A percentile compares a stretch with the other conserved stretches of the same genome.
Conservation (phyloP, 2,888 invertebrate species). For the Bibio marci region DNA sequence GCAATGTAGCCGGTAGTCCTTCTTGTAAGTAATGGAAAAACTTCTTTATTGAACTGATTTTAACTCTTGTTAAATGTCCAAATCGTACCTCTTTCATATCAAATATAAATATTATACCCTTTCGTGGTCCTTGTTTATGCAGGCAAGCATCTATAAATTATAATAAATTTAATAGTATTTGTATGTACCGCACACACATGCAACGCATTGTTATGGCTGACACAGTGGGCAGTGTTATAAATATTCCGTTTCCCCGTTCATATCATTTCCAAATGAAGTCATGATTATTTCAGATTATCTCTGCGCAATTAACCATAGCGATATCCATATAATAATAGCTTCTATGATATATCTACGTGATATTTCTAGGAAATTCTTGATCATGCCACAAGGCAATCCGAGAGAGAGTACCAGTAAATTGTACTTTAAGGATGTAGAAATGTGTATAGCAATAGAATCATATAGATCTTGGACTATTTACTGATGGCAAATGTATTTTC, state of each 20-base stretch:
- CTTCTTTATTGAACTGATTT: conserved; percentile 38
- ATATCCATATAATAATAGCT: no score
- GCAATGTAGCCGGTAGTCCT: conserved; percentile 45
- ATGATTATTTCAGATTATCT: no score
- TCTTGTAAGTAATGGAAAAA: conserved; percentile 53
- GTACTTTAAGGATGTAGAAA: no score
- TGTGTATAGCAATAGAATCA: no score
- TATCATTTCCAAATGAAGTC: not conserved
- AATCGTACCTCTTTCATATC: conserved; percentile 47
- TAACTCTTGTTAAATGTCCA: conserved; percentile 39
- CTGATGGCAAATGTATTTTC: no score
- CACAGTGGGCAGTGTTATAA: not conserved
- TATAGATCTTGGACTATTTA: no score
- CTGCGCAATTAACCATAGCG: no score
- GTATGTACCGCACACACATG: not conserved
- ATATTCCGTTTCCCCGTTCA: no score
- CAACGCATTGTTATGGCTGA: not conserved
- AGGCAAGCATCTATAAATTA: conserved; percentile 34
- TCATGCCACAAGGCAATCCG: no score
- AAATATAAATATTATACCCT: conserved; percentile 46
- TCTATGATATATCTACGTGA: no score
- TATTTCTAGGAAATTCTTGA: no score
- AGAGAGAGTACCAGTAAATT: no score
- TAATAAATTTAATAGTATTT: not conserved
- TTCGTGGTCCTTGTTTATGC: conserved; percentile 38